Percentiles rank a stretch among this genome's conserved stretches.
Evolutionary conservation across 2,113 vertebrate species (phyloP).

Genomic region (Xiphophorus hellerii): DNA sequence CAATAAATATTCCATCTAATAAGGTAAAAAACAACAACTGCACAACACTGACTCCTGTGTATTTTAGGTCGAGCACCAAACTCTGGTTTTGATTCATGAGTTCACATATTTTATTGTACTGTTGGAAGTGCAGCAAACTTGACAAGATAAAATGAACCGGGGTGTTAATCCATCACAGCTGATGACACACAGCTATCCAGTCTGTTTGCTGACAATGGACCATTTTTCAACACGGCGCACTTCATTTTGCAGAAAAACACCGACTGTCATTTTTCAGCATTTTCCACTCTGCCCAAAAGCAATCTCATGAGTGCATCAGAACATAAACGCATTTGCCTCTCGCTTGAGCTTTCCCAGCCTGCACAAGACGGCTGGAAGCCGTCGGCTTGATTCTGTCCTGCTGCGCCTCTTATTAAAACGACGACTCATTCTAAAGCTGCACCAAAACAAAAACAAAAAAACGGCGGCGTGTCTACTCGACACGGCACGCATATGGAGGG

Average conservation of each 20-base stretch:
- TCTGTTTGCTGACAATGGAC: constrained; percentile 54
- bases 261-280: constrained; percentile 41
- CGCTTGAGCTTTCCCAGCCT: not conserved
- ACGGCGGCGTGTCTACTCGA: not conserved
- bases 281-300: constrained; percentile 27
- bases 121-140: constrained; percentile 19
- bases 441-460: not conserved
- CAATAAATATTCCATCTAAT: not conserved
- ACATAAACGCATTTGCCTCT: not conserved
- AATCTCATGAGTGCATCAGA: constrained; percentile 34
- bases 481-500: not conserved
- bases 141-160: constrained; percentile 29
- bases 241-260: constrained; percentile 40
- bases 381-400: constrained; percentile 5
- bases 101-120: constrained; percentile 30
- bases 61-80: not conserved
- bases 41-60: not conserved
- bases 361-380: not conserved
- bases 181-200: constrained; percentile 40
- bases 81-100: constrained; percentile 29
- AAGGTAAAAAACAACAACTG: not conserved
- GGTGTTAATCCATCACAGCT: constrained; percentile 51
- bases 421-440: constrained; percentile 6
- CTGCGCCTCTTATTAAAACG: constrained; percentile 20
- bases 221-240: constrained; percentile 43